Base-by-base conservation (phyloP, 2,888 invertebrate genomes). In the Anorthoa munda region DNA sequence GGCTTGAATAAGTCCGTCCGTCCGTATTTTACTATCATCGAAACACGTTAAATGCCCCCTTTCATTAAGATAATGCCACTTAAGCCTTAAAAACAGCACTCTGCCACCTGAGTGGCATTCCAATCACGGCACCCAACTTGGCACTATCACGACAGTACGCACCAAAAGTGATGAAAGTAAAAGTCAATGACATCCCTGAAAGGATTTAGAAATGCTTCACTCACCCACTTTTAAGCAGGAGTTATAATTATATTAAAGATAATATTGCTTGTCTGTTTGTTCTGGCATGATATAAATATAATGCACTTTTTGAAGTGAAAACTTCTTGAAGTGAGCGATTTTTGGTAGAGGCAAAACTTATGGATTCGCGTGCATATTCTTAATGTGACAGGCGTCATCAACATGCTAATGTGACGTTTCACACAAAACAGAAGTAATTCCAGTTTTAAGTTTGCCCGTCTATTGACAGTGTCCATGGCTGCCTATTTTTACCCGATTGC, bases 171-270 rank as follows among this genome's bases (percentile, higher is more conserved):
- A 59, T 68, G n/a, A 31, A 51, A 83, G 77, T 84, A 86, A 87
- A 84, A 83, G 86, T 83, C 65, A 73, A 75, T 82, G 78, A 76
- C 79, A 80, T 82, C 85, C 18, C 73, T 71, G 60, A 75, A 83
- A 83, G 75, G 75, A 75, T 75, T 81, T 82, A 74, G 81, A 73
- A 83, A 73, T 69, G 74, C 21, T 39, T 55, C 51, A 53, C 63
- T 65, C 60, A 74, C 61, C 56, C 53, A 64, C 58, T 77, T 81
- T 77, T 64, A 53, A 72, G 53, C 75, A 53, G 31, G 60, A 51
- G 26, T 21, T 7, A 46, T 60, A n/a, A n/a, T n/a, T n/a, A 21
- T 59, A 13, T 18, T 53, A 45, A 26, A 53, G 9, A 55, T 31
- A 56, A 31, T 13, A 48, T 55, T 12, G 55, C 45, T 46, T 39